Evolutionary conservation across 2,113 vertebrate species (phyloP), one percentile per base, ranked within the genome.

Genomic region (Epinephelus lanceolatus): DNA sequence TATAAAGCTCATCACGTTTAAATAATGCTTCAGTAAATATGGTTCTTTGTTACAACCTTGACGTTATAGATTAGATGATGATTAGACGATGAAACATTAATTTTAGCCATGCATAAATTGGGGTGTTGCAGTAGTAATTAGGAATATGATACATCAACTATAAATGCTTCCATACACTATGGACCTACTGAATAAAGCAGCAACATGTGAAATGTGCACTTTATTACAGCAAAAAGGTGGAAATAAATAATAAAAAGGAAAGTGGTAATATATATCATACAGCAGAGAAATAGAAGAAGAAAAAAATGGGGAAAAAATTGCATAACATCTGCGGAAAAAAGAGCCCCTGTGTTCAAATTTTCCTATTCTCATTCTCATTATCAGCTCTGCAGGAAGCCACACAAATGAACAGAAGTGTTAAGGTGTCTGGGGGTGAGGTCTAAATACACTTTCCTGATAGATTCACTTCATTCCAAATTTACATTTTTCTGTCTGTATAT

Each of bases 371-470:
- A 45, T 69, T 66, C 18, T 83, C 74, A 76, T 87, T 57, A 84
- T 84, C 68, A 66, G 47, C 78, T 80, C 80, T n/a, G 63, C 53
- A 67, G 80, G 70, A 86, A 49, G 47, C 47, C 70, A 60, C 42
- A 52, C 40, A 69, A 37, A 85, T 37, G 11, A 57, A 60, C 18
- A 42, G 33, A 78, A 19, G 51, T 67, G 62, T 77, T 80, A 19
- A 45, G 12, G 27, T 63, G 10, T 56, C 19, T 21, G 2, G 11
- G 60, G 49, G 73, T 56, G 37, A 55, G 23, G 23, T 65, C 57
- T 33, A 65, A 53, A 80, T 47, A 11, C 47, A 73, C 70, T 23
- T 45, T 42, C n/a, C 52, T 67, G 15, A 72, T 47, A 59, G n/a
- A 33, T 25, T 19, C 0, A 40, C 14, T n/a, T 33, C 5, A 57